Evolutionary conservation across 1,140 invertebrate species (phyloP), one percentile per base, ranked within the genome.

Genomic region (Drosophila neocordata): DNA sequence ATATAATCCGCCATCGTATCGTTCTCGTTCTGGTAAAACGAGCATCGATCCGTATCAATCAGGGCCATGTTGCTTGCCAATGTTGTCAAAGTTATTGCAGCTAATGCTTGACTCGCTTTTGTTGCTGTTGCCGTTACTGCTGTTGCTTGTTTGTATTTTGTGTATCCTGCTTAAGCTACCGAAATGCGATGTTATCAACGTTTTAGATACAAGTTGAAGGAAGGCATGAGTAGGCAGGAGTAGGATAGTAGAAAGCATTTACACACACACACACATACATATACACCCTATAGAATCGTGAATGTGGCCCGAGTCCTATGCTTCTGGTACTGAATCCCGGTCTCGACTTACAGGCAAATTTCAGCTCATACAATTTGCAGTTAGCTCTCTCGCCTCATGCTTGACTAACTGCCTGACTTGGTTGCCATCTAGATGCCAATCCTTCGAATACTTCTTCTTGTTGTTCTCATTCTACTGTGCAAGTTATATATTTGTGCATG

Each of bases 351-450:
- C 60, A 87, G 68, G 82, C 82, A 75, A 82, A 82, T 87, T 87
- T 81, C 59, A 65, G 78, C 78, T 78, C 70, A 81, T 75, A 85
- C 82, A 85, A 87, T 85, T 87, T 87, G 82, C 82, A 85, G 82
- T 82, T 82, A 82, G 82, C 68, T 69, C 68, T 69, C 44, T 77
- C 65, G 79, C 71, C 82, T 78, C 73, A 80, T 79, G 77, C 74
- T 87, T 69, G 67, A 80, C 70, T 73, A 87, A 82, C 81, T 82
- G 82, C 76, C 79, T 64, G 67, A 69, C 60, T 76, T 75, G 69
- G 68, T 51, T 74, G 66, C 53, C 55, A 44, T 13, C 24, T 48
- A 48, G 41, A 27, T 18, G 63, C n/a, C 37, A 53, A 62, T 13
- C 62, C 57, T 20, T 20, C 24, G 4, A n/a, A 20, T 51, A 20